Evolutionary conservation across 2,888 invertebrate species (phyloP).

Genomic region (Nudaria mundana): DNA sequence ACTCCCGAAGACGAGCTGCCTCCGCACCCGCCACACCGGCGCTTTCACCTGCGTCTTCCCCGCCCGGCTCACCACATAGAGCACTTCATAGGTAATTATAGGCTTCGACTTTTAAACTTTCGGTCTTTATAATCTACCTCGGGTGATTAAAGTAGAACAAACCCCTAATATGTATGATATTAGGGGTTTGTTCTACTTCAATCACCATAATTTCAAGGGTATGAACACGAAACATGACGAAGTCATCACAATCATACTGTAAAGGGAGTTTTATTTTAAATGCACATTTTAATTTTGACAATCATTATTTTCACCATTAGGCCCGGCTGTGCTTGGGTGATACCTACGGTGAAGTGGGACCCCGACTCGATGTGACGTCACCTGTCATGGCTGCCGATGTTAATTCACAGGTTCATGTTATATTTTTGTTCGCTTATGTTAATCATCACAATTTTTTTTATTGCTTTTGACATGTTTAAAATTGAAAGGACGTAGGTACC

Average conservation of each 20-base stretch:
- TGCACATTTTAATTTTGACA: slow-evolving; percentile 8
- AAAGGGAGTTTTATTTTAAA: slow-evolving; percentile 29
- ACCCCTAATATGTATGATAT: too few relatives aligned
- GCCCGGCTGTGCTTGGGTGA: slow-evolving; percentile 66
- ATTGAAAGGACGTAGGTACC: background rate
- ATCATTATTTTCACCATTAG: slow-evolving; percentile 39
- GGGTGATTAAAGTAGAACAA: too few relatives aligned
- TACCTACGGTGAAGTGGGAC: slow-evolving; percentile 70
- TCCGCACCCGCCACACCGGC: slow-evolving; percentile 89
- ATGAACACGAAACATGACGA: background rate
- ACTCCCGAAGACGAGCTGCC: slow-evolving; percentile 81
- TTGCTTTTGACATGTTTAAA: background rate
- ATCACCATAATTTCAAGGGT: too few relatives aligned
- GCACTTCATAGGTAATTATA: slow-evolving; percentile 62
- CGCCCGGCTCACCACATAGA: slow-evolving; percentile 83
- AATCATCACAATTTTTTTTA: slow-evolving; percentile 13
- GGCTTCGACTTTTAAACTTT: too few relatives aligned
- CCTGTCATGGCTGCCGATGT: slow-evolving; percentile 23
- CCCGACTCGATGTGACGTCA: slow-evolving; percentile 54
- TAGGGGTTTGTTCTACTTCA: too few relatives aligned
- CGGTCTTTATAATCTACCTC: too few relatives aligned
- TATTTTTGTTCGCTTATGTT: slow-evolving; percentile 34
- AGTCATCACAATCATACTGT: background rate
- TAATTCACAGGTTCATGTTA: slow-evolving; percentile 33
- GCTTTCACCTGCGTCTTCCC: slow-evolving; percentile 88